phyloP scores from a whole-genome alignment of 2,113 vertebrate species.

The Misgurnus anguillicaudatus region DNA sequence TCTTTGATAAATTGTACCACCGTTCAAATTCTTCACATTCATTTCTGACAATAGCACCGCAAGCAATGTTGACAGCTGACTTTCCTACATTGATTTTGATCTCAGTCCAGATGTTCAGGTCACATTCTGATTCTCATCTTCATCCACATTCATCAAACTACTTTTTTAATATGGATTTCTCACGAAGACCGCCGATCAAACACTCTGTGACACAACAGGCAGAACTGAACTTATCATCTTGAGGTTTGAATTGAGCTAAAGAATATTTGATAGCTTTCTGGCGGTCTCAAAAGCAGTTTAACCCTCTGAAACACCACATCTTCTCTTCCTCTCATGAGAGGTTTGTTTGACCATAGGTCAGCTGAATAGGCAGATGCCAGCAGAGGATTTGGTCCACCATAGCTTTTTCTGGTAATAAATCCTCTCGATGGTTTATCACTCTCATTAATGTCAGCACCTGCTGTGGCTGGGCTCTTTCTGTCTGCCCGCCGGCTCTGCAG shows the following conservation, averaged over 20 bases:
- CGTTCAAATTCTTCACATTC: neutral
- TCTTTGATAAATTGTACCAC: neutral
- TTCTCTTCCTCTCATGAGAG: constrained; percentile 12
- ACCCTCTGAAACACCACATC: neutral
- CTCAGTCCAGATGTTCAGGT: neutral
- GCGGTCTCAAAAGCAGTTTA: neutral
- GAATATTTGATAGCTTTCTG: neutral
- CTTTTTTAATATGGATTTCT: neutral
- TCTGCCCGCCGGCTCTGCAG: constrained; percentile 14
- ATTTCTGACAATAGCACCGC: neutral
- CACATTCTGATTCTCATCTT: neutral
- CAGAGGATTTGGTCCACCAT: constrained; percentile 8
- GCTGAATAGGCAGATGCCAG: constrained; percentile 35
- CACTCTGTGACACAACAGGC: neutral
- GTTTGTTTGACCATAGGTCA: constrained; percentile 29
- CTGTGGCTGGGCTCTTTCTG: constrained; percentile 31
- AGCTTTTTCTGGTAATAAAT: constrained; percentile 49
- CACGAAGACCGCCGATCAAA: constrained; percentile 8
- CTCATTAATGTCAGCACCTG: constrained; percentile 42
- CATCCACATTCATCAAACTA: neutral
- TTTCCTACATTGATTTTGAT: neutral
- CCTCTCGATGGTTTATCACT: constrained; percentile 44
- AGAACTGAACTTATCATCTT: neutral
- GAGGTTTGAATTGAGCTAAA: neutral
- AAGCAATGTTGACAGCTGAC: neutral